Percentiles rank a stretch among this genome's conserved stretches.
These are phyloP conservation scores for Orbicella faveolata DNA, from an alignment of 64 coral and sea anemone genomes.

Conservation along the genomic window DNA sequence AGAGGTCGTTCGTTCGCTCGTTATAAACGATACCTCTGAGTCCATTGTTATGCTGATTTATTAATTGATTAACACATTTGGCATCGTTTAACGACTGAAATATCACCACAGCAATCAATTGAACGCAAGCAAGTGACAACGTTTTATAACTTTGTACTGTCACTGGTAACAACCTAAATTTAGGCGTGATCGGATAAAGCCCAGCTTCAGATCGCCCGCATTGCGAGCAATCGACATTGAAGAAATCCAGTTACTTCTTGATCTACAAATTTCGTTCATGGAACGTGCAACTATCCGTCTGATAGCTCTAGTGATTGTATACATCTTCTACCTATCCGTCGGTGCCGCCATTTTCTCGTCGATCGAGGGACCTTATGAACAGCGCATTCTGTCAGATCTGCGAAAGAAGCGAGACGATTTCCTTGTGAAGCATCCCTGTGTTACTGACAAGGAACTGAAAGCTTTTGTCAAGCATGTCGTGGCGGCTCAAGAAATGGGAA, in stretches of 20 bases:
- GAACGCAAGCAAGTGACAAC: neutral
- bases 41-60: conserved; percentile 34
- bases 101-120: conserved; percentile 20
- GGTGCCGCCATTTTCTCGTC: conserved; percentile 94
- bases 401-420: conserved; percentile 72
- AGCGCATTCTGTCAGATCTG: conserved; percentile 64
- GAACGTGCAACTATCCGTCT: conserved; percentile 77
- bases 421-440: conserved; percentile 73
- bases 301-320: conserved; percentile 72
- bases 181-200: conserved; percentile 31
- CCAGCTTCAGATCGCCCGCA: neutral
- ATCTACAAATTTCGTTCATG: conserved; percentile 24
- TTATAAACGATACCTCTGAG: neutral
- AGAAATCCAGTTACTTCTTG: neutral
- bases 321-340: conserved; percentile 85
- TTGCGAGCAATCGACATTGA: neutral
- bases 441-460: conserved; percentile 67
- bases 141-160: neutral
- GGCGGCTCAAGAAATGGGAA: conserved; percentile 74
- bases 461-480: conserved; percentile 67
- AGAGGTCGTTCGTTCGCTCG: neutral
- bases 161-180: conserved; percentile 32
- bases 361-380: conserved; percentile 87
- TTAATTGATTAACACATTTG: conserved; percentile 10
- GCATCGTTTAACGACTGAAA: neutral